These are phyloP conservation scores for Centruroides sculpturatus DNA, from an alignment of 1,140 invertebrate genomes.

Conservation along the genomic window DNA sequence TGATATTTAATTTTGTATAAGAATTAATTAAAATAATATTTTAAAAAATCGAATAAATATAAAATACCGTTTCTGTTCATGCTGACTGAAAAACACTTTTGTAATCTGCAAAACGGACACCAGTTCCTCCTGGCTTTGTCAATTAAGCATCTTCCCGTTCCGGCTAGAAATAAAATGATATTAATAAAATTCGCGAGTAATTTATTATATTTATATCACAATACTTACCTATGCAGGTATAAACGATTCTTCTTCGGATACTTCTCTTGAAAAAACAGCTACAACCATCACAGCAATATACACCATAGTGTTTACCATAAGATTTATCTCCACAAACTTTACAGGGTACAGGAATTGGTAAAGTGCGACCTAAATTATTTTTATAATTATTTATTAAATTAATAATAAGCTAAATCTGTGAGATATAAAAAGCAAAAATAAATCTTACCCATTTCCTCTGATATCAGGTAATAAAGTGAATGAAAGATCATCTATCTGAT, in stretches of 20 bases:
- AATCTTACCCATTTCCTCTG: no score
- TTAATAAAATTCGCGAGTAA: neutral
- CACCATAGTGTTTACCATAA: constrained; percentile 75
- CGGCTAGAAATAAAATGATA: constrained; percentile 35
- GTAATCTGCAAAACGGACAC: constrained; percentile 69
- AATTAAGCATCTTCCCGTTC: constrained; percentile 54
- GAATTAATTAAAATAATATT: no score
- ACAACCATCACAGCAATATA: constrained; percentile 73
- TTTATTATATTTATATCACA: neutral
- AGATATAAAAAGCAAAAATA: no score
- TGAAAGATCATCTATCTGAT: no score
- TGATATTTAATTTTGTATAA: no score
- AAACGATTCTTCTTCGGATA: constrained; percentile 48
- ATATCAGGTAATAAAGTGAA: no score
- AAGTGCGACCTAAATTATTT: constrained; percentile 37
- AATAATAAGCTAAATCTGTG: no score
- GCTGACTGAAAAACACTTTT: constrained; percentile 56
- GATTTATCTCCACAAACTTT: constrained; percentile 70
- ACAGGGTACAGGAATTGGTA: constrained; percentile 50
- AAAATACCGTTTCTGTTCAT: constrained; percentile 59
- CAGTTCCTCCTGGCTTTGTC: constrained; percentile 72
- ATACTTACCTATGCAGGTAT: constrained; percentile 56
- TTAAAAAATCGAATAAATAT: no score
- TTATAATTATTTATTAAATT: no score
- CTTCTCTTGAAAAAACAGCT: constrained; percentile 77